Base-by-base conservation (phyloP, 2,113 vertebrate species). In the Herpailurus yagouaroundi region DNA sequence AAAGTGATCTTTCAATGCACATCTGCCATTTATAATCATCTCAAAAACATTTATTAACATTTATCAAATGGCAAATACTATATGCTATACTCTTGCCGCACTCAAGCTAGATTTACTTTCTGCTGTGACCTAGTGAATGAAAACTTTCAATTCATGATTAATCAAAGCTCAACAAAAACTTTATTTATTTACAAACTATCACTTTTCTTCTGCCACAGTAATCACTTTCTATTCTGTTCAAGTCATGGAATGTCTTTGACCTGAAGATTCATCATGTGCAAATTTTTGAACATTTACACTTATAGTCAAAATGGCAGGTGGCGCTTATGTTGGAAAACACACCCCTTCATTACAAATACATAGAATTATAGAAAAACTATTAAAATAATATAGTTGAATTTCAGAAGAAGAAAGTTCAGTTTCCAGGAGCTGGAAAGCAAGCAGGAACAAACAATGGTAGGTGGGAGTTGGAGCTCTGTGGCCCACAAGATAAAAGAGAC, bases 71-170 rank as follows among this genome's bases (percentile, higher is more conserved):
- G 33, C 66, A 93, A 93, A 48, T 8, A 25, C 60, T 41, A 33
- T 48, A 27, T 38, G 27, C 16, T 79, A 33, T 71, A 88, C 63
- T 1, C 21, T 45, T 85, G 29, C 13, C 38, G 15, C 18, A 33
- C 1, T 71, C 41, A 95, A 73, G 23, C 33, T 79, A 55, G 50
- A 36, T 69, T 76, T 83, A 63, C n/a, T 4, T 88, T 88, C 31
- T 89, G 29, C 15, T 71, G 13, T 9, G 11, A 91, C 21, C 4
- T 29, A 36, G 36, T 57, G 45, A 92, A 50, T 89, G 23, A 89
- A 91, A 66, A 84, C 7, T 92, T 92, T 91, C 50, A 69, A 41
- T 41, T 87, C 25, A 91, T 57, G 36, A 81, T 94, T 87, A 86
- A 41, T 63, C 27, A 23, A 94, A 82, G 36, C 5, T 25, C 10